These are phyloP conservation scores for Steinernema scapterisci DNA, from an alignment of 2,888 invertebrate species.

Conservation along the genomic window DNA sequence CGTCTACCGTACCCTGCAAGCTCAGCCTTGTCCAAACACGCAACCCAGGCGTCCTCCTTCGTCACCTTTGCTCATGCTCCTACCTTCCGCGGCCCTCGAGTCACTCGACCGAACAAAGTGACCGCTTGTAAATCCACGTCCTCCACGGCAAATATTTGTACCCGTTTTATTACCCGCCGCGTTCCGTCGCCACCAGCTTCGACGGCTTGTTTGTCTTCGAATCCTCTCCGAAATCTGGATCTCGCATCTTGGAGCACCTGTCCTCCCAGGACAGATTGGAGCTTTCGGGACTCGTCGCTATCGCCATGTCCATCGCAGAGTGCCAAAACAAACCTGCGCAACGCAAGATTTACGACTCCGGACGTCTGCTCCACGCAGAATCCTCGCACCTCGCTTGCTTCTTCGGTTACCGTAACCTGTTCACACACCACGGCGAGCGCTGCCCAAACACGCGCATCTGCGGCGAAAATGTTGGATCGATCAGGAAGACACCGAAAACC, in stretches of 20 bases:
- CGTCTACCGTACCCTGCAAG: too few relatives aligned
- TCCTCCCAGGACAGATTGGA: not conserved
- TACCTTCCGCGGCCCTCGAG: not conserved
- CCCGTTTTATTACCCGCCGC: not conserved
- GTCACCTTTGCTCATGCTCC: too few relatives aligned
- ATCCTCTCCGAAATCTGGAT: too few relatives aligned
- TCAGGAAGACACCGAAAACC: not conserved
- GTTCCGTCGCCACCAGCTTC: too few relatives aligned
- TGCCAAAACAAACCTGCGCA: slow-evolving; percentile 28
- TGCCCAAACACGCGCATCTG: slow-evolving; percentile 17
- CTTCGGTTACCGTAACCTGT: slow-evolving; percentile 17
- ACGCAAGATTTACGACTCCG: slow-evolving; percentile 23
- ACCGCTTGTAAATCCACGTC: slow-evolving; percentile 2
- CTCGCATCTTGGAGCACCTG: too few relatives aligned
- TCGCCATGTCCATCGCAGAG: slow-evolving; percentile 14
- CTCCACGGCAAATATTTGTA: slow-evolving; percentile 19
- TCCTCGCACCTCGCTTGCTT: not conserved
- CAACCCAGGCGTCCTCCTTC: too few relatives aligned
- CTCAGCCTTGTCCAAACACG: too few relatives aligned
- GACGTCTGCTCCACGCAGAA: slow-evolving; percentile 10
- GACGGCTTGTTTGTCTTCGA: too few relatives aligned
- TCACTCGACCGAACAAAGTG: not conserved
- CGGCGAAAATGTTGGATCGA: not conserved
- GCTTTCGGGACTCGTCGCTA: slow-evolving; percentile 1
- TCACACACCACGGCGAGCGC: not conserved